Conservation (phyloP, 2,888 invertebrate species). For the Glyphotaelius pellucidus region DNA sequence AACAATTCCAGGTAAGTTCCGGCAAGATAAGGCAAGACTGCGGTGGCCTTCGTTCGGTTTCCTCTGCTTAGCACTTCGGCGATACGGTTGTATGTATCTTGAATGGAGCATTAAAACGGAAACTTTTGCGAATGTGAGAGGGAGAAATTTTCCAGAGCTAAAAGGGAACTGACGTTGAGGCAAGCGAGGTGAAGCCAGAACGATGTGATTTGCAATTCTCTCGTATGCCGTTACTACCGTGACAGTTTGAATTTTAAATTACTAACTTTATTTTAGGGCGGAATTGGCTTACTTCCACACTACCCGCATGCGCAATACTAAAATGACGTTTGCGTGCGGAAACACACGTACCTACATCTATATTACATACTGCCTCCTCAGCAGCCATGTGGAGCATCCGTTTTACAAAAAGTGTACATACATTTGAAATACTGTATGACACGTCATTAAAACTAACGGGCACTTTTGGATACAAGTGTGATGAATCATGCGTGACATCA, state of each 20-base stretch:
- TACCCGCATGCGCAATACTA: not conserved
- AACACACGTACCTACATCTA: too few relatives aligned
- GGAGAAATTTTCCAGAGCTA: not conserved
- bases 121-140: too few relatives aligned
- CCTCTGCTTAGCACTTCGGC: too few relatives aligned
- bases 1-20: too few relatives aligned
- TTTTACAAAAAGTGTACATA: not conserved
- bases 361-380: too few relatives aligned
- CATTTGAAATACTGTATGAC: too few relatives aligned
- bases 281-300: constrained; percentile 20
- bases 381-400: not conserved
- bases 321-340: not conserved
- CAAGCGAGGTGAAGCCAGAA: not conserved
- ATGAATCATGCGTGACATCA: not conserved
- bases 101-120: too few relatives aligned
- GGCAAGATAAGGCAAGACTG: too few relatives aligned
- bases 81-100: too few relatives aligned
- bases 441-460: too few relatives aligned
- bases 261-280: constrained; percentile 14
- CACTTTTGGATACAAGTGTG: too few relatives aligned
- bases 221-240: constrained; percentile 19
- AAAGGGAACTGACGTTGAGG: not conserved
- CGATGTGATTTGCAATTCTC: constrained; percentile 16
- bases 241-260: constrained; percentile 25
- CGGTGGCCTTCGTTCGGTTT: too few relatives aligned